These are phyloP conservation scores for Heterochromis multidens DNA, from an alignment of 2,113 vertebrate species.

Conservation along the genomic window DNA sequence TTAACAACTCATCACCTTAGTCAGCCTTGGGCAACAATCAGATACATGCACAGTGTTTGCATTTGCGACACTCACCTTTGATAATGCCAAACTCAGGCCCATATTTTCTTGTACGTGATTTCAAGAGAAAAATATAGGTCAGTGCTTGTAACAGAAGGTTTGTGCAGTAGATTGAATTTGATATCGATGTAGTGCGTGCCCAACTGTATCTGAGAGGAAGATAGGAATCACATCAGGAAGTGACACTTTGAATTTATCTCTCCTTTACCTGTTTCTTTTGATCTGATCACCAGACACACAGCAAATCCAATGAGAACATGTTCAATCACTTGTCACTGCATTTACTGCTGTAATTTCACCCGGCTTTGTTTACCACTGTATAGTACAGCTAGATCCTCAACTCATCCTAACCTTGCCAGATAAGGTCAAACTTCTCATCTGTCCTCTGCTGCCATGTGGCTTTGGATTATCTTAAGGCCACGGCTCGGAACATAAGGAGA, in stretches of 20 bases:
- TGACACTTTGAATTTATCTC: neutral
- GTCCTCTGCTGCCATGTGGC: slow-evolving; percentile 36
- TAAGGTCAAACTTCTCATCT: slow-evolving; percentile 36
- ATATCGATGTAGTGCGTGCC: no score
- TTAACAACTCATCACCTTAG: neutral
- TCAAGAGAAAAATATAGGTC: neutral
- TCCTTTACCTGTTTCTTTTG: neutral
- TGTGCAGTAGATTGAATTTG: no score
- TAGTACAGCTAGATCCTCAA: neutral
- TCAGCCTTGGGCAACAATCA: neutral
- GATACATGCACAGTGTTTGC: neutral
- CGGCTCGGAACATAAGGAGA: neutral
- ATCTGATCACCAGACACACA: neutral
- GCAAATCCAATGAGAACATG: neutral
- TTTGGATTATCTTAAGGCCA: slow-evolving; percentile 39
- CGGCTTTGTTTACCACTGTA: neutral
- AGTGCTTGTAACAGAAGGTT: neutral
- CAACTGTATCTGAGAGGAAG: neutral
- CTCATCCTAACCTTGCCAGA: slow-evolving; percentile 18
- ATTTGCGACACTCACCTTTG: neutral
- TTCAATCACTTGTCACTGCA: neutral
- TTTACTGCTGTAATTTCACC: neutral
- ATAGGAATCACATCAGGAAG: neutral
- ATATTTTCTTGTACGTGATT: no score
- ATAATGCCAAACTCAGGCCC: neutral